Evolutionary conservation across 2,888 invertebrate genomes (phyloP).

Genomic region (Nephrocerus scutellatus): DNA sequence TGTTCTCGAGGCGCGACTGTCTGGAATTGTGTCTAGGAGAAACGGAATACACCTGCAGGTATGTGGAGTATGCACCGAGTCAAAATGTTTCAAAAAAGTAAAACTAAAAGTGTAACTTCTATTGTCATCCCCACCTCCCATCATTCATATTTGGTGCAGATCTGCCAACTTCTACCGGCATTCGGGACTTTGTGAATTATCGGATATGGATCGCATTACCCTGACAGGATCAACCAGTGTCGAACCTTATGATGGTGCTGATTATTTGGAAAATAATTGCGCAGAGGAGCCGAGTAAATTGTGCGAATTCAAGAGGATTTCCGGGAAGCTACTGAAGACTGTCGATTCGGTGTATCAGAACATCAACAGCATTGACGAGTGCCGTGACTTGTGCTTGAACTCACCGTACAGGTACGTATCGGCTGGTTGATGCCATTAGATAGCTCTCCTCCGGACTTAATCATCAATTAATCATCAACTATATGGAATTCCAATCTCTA

Average conservation of each 20-base stretch:
- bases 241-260: slow-evolving; percentile 61
- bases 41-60: slow-evolving; percentile 89
- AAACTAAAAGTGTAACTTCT: not conserved
- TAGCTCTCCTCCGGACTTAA: not conserved
- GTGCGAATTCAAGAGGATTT: slow-evolving; percentile 87
- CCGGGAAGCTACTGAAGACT: slow-evolving; percentile 83
- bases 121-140: not conserved
- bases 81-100: slow-evolving; percentile 1
- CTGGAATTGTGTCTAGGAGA: slow-evolving; percentile 85
- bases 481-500: not conserved
- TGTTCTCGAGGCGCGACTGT: slow-evolving; percentile 78
- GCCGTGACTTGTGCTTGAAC: slow-evolving; percentile 80
- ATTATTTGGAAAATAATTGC: slow-evolving; percentile 89
- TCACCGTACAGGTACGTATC: slow-evolving; percentile 64
- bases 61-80: slow-evolving; percentile 44
- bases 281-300: slow-evolving; percentile 90
- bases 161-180: slow-evolving; percentile 86
- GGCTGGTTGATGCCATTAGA: not conserved
- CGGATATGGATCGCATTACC: slow-evolving; percentile 88
- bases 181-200: slow-evolving; percentile 80
- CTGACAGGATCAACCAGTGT: slow-evolving; percentile 75
- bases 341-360: slow-evolving; percentile 91
- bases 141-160: slow-evolving; percentile 48
- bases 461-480: not conserved
- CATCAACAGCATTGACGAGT: slow-evolving; percentile 78